Conservation (phyloP, 2,113 vertebrate genomes). For the Hydrochoerus hydrochaeris region DNA sequence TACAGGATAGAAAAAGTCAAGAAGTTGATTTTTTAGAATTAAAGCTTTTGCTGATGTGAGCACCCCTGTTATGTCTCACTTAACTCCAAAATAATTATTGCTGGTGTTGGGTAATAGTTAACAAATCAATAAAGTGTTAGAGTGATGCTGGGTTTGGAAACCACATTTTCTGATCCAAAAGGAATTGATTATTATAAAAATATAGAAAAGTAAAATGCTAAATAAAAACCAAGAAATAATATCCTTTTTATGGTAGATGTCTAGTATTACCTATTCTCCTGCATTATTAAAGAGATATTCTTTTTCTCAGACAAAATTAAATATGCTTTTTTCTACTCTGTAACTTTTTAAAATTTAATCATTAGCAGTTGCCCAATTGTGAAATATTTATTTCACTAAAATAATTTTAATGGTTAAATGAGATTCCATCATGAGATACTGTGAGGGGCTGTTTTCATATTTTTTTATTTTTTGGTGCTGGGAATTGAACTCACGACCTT, state of each 20-base stretch:
- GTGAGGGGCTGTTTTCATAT: not conserved
- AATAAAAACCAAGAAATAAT: not conserved
- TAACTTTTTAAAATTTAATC: slow-evolving; percentile 7
- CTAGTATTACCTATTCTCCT: not conserved
- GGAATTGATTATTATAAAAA: slow-evolving; percentile 5
- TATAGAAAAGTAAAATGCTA: not conserved
- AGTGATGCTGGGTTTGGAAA: not conserved
- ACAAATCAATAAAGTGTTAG: not conserved
- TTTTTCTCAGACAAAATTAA: not conserved
- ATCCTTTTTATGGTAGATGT: not conserved
- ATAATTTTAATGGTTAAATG: not conserved
- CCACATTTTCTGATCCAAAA: not conserved
- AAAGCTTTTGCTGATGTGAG: not conserved
- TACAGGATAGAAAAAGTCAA: not conserved
- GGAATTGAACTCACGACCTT: too few species aligned
- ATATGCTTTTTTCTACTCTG: not conserved
- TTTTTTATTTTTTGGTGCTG: not conserved
- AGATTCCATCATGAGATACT: not conserved
- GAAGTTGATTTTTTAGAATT: not conserved
- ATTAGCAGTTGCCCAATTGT: not conserved
- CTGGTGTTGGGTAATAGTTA: not conserved
- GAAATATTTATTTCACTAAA: slow-evolving; percentile 11
- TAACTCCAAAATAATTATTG: not conserved
- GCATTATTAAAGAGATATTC: not conserved
- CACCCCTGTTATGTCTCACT: not conserved